Conservation (phyloP, 2,113 vertebrate species). For the Pteropus alecto region DNA sequence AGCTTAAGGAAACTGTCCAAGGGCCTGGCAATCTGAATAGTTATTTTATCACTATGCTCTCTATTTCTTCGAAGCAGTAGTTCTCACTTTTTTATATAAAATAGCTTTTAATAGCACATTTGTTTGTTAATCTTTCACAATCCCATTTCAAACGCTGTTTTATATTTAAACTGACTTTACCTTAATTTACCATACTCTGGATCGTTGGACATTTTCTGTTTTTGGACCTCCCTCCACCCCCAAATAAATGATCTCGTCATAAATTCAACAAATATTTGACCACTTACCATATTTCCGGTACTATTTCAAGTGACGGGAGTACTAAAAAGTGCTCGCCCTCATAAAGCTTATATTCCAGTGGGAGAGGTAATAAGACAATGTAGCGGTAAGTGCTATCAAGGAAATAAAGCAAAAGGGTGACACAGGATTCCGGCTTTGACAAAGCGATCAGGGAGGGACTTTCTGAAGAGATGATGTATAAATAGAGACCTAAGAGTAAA, state of each 20-base stretch:
- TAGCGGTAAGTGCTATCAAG: not conserved
- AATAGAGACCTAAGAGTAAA: not conserved
- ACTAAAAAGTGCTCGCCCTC: not conserved
- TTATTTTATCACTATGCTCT: not conserved
- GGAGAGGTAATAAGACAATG: not conserved
- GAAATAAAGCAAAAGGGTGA: not conserved
- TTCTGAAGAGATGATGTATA: not conserved
- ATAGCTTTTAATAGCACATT: not conserved
- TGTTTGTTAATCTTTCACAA: not conserved
- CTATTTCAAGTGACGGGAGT: not conserved
- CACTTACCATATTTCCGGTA: not conserved
- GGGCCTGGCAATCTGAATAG: not conserved
- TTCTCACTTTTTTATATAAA: not conserved
- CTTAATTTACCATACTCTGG: not conserved
- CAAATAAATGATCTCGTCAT: not conserved
- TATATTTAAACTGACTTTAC: not conserved
- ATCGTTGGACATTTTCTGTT: not conserved
- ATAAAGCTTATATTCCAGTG: not conserved
- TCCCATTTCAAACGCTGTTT: not conserved
- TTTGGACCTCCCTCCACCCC: not conserved
- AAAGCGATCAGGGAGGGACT: not conserved
- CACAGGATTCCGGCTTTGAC: not conserved
- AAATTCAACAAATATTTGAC: not conserved
- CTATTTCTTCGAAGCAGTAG: not conserved
- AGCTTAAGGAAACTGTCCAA: not conserved